Conservation (phyloP, 2,888 invertebrate genomes). For the Apomyelois bistriatella region DNA sequence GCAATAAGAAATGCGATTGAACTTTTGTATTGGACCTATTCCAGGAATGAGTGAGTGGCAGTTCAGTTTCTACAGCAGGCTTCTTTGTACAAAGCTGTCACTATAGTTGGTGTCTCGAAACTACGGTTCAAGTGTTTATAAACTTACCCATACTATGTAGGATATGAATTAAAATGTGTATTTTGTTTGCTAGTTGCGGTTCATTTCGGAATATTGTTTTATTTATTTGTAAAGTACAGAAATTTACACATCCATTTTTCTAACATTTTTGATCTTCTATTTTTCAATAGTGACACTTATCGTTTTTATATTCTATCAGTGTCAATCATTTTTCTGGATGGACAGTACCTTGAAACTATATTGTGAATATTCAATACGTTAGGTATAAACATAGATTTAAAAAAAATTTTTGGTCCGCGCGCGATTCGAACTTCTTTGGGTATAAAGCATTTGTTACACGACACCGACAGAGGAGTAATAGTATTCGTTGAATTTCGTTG, state of each 20-base stretch:
- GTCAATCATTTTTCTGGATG: conserved; percentile 20
- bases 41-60: conserved; percentile 34
- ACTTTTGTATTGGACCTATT: conserved; percentile 51
- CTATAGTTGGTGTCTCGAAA: conserved; percentile 29
- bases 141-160: conserved; percentile 61
- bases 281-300: conserved; percentile 56
- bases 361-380: background rate
- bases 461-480: too few relatives aligned
- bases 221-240: conserved; percentile 25
- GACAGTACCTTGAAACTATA: conserved; percentile 19
- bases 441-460: too few relatives aligned
- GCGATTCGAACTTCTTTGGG: too few relatives aligned
- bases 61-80: conserved; percentile 31
- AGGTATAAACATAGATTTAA: background rate
- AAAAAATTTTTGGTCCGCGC: too few relatives aligned
- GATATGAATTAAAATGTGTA: conserved; percentile 15
- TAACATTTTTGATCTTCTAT: conserved; percentile 61
- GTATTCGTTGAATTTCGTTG: too few relatives aligned
- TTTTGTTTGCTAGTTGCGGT: conserved; percentile 21
- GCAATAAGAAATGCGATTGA: conserved; percentile 37
- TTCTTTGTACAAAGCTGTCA: conserved; percentile 71
- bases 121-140: background rate
- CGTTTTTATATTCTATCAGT: conserved; percentile 33
- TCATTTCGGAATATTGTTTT: conserved; percentile 36
- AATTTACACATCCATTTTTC: conserved; percentile 36